Percentiles rank a stretch among this genome's conserved stretches.
Evolutionary conservation across 2,888 invertebrate species (phyloP).

Genomic region (Entomobrya proxima): DNA sequence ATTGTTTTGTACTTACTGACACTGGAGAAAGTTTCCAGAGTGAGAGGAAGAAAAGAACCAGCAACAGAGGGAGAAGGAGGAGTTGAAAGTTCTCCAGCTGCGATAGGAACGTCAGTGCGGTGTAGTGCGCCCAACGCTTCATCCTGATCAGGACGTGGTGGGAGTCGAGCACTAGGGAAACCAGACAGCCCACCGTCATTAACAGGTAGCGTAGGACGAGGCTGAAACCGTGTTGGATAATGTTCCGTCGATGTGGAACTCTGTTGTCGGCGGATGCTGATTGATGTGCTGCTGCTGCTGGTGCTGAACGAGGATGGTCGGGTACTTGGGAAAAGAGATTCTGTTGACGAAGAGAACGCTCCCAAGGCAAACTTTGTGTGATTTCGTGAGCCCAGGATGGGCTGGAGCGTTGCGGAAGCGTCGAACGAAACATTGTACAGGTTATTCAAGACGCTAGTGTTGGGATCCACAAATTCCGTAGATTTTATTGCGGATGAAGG

Average conservation of each 20-base stretch:
- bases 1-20: no score
- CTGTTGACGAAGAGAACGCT: constrained; percentile 28
- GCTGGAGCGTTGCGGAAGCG: constrained; percentile 52
- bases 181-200: constrained; percentile 50
- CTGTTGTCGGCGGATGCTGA: constrained; percentile 11
- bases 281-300: constrained; percentile 15
- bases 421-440: constrained; percentile 63
- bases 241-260: constrained; percentile 24
- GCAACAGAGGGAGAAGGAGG: constrained; percentile 73
- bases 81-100: constrained; percentile 74
- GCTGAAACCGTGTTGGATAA: constrained; percentile 63
- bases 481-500: background rate
- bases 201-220: constrained; percentile 65
- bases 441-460: constrained; percentile 44
- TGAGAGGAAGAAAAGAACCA: constrained; percentile 75
- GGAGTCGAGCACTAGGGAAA: constrained; percentile 64
- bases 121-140: constrained; percentile 73
- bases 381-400: constrained; percentile 21
- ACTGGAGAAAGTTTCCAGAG: constrained; percentile 76
- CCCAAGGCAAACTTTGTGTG: constrained; percentile 41
- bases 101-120: constrained; percentile 70
- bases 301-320: background rate
- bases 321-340: constrained; percentile 21
- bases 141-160: constrained; percentile 67
- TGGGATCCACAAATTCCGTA: background rate